Percentiles rank a stretch among this genome's conserved stretches.
Evolutionary conservation across 2,888 invertebrate genomes (phyloP).

Genomic region (Volucella inflata): DNA sequence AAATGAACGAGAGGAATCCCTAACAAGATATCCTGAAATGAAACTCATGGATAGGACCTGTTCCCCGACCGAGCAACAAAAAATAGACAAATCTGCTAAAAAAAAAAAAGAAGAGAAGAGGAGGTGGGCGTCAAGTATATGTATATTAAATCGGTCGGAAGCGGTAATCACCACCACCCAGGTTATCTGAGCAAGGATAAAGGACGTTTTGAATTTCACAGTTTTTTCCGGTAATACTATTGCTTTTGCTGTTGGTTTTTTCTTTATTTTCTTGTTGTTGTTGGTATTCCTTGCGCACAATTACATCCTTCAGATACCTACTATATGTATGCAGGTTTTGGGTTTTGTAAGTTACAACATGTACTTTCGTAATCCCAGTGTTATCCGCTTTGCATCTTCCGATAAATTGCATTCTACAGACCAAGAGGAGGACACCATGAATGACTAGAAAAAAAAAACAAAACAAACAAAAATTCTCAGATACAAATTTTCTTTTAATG

Average conservation of each 20-base stretch:
- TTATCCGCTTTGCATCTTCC: conserved; percentile 74
- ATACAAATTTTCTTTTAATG: conserved; percentile 68
- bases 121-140: conserved; percentile 15
- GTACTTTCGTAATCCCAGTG: conserved; percentile 55
- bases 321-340: neutral
- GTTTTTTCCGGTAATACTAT: conserved; percentile 2
- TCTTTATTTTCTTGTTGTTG: conserved; percentile 2
- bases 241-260: conserved; percentile 5
- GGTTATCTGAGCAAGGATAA: conserved; percentile 31
- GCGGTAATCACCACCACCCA: conserved; percentile 66
- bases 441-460: conserved; percentile 9
- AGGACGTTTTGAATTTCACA: conserved; percentile 72
- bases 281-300: conserved; percentile 67
- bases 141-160: conserved; percentile 66
- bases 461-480: conserved; percentile 51
- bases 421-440: conserved; percentile 17
- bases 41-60: conserved; percentile 40
- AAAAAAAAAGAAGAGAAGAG: conserved; percentile 26
- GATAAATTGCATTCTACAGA: conserved; percentile 70
- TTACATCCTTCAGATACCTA: conserved; percentile 52
- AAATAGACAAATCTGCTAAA: conserved; percentile 66
- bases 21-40: conserved; percentile 67
- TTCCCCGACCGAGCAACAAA: conserved; percentile 8
- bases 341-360: conserved; percentile 40
- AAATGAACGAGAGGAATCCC: conserved; percentile 51